phyloP scores from a whole-genome alignment of 2,113 vertebrate genomes.

The Podocnemis expansa region DNA sequence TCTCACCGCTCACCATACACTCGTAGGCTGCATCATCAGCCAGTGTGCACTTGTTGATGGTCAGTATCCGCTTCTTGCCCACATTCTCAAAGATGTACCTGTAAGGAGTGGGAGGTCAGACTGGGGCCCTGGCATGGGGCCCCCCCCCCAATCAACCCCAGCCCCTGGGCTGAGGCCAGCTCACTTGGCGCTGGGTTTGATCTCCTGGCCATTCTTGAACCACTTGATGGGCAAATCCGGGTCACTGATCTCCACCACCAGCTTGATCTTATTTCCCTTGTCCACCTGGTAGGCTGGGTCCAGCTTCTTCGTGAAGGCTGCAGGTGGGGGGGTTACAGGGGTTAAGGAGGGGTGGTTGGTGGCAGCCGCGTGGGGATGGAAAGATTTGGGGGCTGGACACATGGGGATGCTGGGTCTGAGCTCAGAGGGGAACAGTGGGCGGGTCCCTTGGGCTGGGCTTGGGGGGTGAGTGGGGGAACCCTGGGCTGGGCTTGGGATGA shows the following conservation, averaged over 20 bases:
- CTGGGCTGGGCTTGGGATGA: too few relatives aligned
- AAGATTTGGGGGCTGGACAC: too few relatives aligned
- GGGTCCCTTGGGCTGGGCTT: neutral
- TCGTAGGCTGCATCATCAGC: slow-evolving; percentile 90
- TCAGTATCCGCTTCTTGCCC: slow-evolving; percentile 86
- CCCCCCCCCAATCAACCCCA: neutral
- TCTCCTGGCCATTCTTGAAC: slow-evolving; percentile 89
- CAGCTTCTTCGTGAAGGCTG: slow-evolving; percentile 88
- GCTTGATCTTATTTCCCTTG: slow-evolving; percentile 84
- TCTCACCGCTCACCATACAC: slow-evolving; percentile 86
- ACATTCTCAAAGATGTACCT: slow-evolving; percentile 91
- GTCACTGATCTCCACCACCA: slow-evolving; percentile 84
- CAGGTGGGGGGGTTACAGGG: neutral
- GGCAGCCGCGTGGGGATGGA: too few relatives aligned
- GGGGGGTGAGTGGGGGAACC: too few relatives aligned
- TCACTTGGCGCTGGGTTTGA: slow-evolving; percentile 90
- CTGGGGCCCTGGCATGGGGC: neutral
- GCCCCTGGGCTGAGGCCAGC: neutral
- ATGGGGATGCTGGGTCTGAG: too few relatives aligned
- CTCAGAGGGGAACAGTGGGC: too few relatives aligned
- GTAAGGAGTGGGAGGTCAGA: neutral
- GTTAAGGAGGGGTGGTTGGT: neutral
- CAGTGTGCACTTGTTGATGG: slow-evolving; percentile 90
- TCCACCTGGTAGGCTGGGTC: slow-evolving; percentile 87
- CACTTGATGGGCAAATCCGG: slow-evolving; percentile 83